A percentile compares a stretch with the other conserved stretches of the same genome.
Conservation (phyloP, 2,113 vertebrate species). For the Perccottus glenii region DNA sequence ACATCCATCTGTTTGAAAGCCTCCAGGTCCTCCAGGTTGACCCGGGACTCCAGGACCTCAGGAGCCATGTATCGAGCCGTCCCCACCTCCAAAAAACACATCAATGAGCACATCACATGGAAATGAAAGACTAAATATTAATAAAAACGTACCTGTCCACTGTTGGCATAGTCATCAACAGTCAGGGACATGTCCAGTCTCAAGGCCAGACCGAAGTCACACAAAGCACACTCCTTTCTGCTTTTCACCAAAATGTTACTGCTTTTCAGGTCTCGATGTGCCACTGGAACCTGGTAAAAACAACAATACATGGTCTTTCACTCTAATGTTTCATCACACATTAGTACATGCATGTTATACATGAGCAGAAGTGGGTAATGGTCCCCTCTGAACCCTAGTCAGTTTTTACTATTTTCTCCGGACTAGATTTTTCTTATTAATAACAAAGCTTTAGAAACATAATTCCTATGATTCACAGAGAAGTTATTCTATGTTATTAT, state of each 20-base stretch:
- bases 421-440: too few relatives aligned
- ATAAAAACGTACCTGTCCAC: constrained; percentile 80
- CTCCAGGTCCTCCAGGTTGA: constrained; percentile 91
- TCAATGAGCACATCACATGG: neutral
- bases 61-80: constrained; percentile 93
- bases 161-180: constrained; percentile 88
- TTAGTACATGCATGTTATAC: too few relatives aligned
- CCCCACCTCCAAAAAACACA: constrained; percentile 79
- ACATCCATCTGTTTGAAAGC: constrained; percentile 95
- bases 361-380: too few relatives aligned
- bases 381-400: too few relatives aligned
- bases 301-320: neutral
- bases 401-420: too few relatives aligned
- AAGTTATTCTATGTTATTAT: too few relatives aligned
- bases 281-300: constrained; percentile 79
- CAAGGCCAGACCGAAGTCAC: constrained; percentile 89
- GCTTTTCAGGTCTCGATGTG: constrained; percentile 90
- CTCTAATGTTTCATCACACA: too few relatives aligned
- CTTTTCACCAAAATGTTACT: constrained; percentile 88
- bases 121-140: neutral
- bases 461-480: too few relatives aligned
- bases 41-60: constrained; percentile 90
- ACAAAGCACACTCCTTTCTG: constrained; percentile 82
- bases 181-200: constrained; percentile 85
- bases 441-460: too few relatives aligned